phyloP scores from a whole-genome alignment of 2,797 vertebrate species.

The Phataginus tetradactyla region DNA sequence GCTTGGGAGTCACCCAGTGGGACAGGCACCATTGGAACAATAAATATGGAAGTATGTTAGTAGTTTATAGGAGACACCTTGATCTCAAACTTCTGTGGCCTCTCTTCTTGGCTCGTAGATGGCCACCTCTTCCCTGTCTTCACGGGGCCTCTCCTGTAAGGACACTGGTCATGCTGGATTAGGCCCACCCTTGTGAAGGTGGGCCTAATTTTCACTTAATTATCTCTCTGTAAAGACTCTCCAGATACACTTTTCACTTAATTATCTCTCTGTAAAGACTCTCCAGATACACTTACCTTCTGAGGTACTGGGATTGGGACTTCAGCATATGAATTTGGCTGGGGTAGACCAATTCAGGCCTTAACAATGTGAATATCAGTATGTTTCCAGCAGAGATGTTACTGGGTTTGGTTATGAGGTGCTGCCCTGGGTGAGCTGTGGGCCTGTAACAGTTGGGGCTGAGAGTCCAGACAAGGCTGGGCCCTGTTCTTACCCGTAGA shows the following conservation, averaged over 20 bases:
- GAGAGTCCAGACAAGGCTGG: not conserved
- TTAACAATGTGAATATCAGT: not conserved
- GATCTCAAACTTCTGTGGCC: too few relatives aligned
- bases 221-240: not conserved
- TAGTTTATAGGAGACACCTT: not conserved
- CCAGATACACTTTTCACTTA: not conserved
- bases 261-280: not conserved
- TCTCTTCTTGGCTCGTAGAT: not conserved
- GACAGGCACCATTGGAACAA: not conserved
- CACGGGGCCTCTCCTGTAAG: not conserved
- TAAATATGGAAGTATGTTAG: not conserved
- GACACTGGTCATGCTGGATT: not conserved
- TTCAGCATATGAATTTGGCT: not conserved
- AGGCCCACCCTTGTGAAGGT: not conserved
- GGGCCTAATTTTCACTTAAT: conserved; percentile 38
- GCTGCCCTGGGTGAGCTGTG: not conserved
- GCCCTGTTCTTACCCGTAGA: not conserved
- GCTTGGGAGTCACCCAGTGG: not conserved
- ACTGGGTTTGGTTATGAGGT: not conserved
- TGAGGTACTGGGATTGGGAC: not conserved
- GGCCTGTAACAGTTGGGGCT: not conserved
- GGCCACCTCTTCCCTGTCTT: not conserved
- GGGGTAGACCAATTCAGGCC: not conserved
- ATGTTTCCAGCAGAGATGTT: not conserved
- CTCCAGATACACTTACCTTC: not conserved